phyloP scores from a whole-genome alignment of 2,888 invertebrate species.

The Falcaria lacertinaria region DNA sequence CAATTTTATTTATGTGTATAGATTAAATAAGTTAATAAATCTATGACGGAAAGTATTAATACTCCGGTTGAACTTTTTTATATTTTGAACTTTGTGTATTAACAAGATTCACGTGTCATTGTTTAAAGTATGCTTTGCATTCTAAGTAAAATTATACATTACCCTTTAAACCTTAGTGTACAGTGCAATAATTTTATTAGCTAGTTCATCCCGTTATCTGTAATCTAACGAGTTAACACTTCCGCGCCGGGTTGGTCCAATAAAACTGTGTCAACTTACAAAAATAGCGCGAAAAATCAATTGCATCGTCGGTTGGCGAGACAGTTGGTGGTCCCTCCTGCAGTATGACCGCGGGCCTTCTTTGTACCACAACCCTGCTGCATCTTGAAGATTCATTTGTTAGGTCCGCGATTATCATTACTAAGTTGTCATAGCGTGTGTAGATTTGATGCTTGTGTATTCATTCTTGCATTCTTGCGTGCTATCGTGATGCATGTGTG shows the following conservation, averaged over 20 bases:
- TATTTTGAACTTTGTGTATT: too few species aligned
- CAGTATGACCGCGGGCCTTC: conserved; percentile 54
- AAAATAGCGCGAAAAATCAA: conserved; percentile 74
- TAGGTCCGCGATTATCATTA: conserved; percentile 9
- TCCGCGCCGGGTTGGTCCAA: conserved; percentile 18
- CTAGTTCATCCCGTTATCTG: too few species aligned
- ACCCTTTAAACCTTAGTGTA: too few species aligned
- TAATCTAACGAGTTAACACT: conserved; percentile 5
- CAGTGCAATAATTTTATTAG: too few species aligned
- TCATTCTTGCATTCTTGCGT: conserved; percentile 34
- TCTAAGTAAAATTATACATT: too few species aligned
- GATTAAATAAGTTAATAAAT: too few species aligned
- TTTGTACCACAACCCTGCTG: conserved; percentile 49
- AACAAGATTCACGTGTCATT: too few species aligned
- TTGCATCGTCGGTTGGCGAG: conserved; percentile 40
- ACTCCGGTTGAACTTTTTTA: too few species aligned
- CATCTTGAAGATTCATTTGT: conserved; percentile 12
- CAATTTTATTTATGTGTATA: too few species aligned
- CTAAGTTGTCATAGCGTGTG: conserved; percentile 17
- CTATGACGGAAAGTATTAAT: too few species aligned
- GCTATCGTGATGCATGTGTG: conserved; percentile 42
- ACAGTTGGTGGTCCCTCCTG: conserved; percentile 46
- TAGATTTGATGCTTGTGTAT: conserved; percentile 19
- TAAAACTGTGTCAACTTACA: conserved; percentile 60
- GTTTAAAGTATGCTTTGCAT: too few species aligned